phyloP scores from a whole-genome alignment of 2,797 vertebrate genomes.

The Gadopsis bispinosus region DNA sequence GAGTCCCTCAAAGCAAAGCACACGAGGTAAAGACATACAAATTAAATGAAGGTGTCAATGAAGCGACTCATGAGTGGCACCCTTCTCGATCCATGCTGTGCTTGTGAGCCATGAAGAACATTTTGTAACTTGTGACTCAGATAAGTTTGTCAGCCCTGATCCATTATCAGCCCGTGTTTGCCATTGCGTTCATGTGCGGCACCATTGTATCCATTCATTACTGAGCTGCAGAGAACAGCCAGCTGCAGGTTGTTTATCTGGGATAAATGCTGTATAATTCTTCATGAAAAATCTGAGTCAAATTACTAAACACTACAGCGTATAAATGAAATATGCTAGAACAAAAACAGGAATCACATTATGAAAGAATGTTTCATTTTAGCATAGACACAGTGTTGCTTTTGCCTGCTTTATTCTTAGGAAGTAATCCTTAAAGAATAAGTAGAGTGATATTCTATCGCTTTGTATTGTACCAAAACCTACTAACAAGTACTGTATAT shows the following conservation, averaged over 20 bases:
- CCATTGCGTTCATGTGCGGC: slow-evolving; percentile 23
- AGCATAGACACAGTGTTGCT: neutral
- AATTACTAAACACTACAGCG: neutral
- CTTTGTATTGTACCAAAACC: neutral
- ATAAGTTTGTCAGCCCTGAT: slow-evolving; percentile 39
- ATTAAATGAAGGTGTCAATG: slow-evolving; percentile 30
- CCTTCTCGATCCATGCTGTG: slow-evolving; percentile 34
- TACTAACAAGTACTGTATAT: neutral
- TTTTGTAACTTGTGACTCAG: slow-evolving; percentile 68
- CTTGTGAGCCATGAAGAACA: slow-evolving; percentile 63
- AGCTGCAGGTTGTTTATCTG: slow-evolving; percentile 22
- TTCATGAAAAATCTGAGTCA: neutral
- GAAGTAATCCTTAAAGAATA: neutral
- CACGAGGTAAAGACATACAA: slow-evolving; percentile 3
- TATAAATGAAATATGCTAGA: neutral
- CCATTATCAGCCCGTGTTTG: slow-evolving; percentile 33
- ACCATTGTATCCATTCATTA: slow-evolving; percentile 23
- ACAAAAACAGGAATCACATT: neutral
- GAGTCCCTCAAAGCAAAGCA: neutral
- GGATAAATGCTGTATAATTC: neutral
- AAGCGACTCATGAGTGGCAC: slow-evolving; percentile 21
- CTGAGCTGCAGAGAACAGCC: slow-evolving; percentile 20
- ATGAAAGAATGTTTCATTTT: neutral
- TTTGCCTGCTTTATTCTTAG: neutral
- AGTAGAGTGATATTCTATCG: neutral